These are phyloP conservation scores for Danio aesculapii DNA, from an alignment of 2,797 vertebrate species.

Conservation along the genomic window DNA sequence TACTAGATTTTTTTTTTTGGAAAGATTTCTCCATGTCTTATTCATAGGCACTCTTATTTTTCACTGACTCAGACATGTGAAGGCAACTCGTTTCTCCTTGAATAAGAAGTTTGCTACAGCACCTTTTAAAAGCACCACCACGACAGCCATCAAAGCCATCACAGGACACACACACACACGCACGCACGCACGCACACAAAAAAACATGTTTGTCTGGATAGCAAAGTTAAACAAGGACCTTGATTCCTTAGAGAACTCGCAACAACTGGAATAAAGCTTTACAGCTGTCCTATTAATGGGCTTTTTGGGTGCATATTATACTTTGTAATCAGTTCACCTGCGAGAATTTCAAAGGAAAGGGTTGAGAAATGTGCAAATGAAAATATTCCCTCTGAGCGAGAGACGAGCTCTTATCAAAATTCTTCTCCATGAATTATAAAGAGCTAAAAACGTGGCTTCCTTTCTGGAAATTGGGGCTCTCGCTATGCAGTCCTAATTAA, in stretches of 20 bases:
- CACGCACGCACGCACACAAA: no score
- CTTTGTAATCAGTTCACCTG: constrained; percentile 55
- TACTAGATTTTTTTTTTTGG: neutral
- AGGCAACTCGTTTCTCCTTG: neutral
- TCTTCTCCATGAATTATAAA: constrained; percentile 2
- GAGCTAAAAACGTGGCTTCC: neutral
- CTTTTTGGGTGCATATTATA: constrained; percentile 45
- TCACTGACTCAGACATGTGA: neutral
- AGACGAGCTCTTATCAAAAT: constrained; percentile 34
- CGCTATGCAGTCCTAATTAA: neutral
- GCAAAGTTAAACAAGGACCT: neutral
- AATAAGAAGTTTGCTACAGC: neutral
- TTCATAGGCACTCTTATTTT: neutral
- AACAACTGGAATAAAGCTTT: constrained; percentile 13
- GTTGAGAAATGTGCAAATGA: constrained; percentile 44
- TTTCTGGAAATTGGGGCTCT: neutral
- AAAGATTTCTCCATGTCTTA: neutral
- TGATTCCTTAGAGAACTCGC: constrained; percentile 15
- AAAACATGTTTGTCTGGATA: constrained; percentile 25
- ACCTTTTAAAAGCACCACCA: neutral
- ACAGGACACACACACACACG: no score
- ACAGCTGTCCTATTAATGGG: neutral
- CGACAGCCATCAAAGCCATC: neutral
- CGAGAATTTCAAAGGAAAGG: constrained; percentile 45
- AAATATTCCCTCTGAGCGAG: constrained; percentile 37